Evolutionary conservation across 2,797 vertebrate species (phyloP).

Genomic region (Nothura maculosa): DNA sequence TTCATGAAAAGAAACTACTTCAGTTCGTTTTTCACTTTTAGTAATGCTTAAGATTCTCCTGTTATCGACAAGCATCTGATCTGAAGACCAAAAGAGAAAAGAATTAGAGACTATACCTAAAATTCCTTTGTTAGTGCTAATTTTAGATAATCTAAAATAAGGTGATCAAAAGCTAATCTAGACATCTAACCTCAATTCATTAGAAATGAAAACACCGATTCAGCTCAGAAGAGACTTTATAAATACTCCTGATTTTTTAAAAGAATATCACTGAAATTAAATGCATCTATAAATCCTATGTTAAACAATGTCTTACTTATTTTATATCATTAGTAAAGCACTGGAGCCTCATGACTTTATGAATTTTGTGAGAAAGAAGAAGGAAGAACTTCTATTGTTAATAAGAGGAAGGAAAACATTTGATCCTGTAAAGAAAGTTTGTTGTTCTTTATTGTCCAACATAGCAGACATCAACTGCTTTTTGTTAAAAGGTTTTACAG

Average conservation of each 20-base stretch:
- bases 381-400: neutral
- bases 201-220: neutral
- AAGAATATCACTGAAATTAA: neutral
- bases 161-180: neutral
- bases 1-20: neutral
- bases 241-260: neutral
- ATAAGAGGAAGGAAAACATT: neutral
- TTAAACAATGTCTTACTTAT: neutral
- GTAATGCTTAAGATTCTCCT: neutral
- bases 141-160: neutral
- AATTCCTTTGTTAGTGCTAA: neutral
- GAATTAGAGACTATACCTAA: neutral
- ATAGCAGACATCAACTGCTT: neutral
- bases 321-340: neutral
- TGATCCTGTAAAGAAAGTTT: rapidly evolving
- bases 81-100: neutral
- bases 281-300: neutral
- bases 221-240: rapidly evolving
- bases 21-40: neutral
- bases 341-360: neutral
- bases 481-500: neutral
- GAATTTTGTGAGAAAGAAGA: neutral
- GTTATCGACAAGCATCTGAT: neutral
- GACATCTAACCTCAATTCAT: neutral
- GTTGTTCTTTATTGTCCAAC: neutral